Evolutionary conservation across 2,797 vertebrate genomes (phyloP), one percentile per base, ranked within the genome.

Genomic region (Enteromius viviparus): DNA sequence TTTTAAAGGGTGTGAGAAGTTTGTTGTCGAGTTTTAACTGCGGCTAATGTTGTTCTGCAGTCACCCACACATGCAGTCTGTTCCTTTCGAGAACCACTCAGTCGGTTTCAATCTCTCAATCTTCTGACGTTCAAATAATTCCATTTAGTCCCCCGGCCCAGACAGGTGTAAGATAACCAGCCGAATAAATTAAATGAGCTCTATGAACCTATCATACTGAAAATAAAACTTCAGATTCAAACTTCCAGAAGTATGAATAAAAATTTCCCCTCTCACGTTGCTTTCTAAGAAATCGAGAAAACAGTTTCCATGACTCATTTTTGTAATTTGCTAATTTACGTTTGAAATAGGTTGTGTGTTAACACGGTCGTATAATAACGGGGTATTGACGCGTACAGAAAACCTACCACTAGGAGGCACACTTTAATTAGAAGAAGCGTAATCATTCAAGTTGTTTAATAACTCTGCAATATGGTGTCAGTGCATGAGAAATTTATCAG

Each of bases 31-130:
- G 66, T 60, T 64, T 29, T 21, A 19, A 21, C 19, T 51, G 65
- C 32, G 62, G 9, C 49, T 77, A 53, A 26, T 76, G 40, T 34
- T 45, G 2, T n/a, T 89, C 89, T 92, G 88, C 88, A 90, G 87
- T 42, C 82, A 87, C 88, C 88, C 87, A 90, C 89, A 87, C 55
- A 21, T 70, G 64, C 42, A 65, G 55, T 82, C 7, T 1, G 40
- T 85, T 40, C 23, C 34, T 32, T 51, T 66, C 11, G 65, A 45
- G 76, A 76, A 34, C 29, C 47, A 1, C 10, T 17, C 17, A 2
- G 17, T 47, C 7, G 15, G 7, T 42, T 66, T 53, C 10, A 19
- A 19, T 55, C 3, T 60, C 9, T 17, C 26, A 3, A 53, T 8
- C 51, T 6, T 49, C 26, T 23, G 2, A 40, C 23, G 1, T n/a